Evolutionary conservation across 1,140 invertebrate genomes (phyloP), one percentile per base, ranked within the genome.

Genomic region (Camponotus pennsylvanicus): DNA sequence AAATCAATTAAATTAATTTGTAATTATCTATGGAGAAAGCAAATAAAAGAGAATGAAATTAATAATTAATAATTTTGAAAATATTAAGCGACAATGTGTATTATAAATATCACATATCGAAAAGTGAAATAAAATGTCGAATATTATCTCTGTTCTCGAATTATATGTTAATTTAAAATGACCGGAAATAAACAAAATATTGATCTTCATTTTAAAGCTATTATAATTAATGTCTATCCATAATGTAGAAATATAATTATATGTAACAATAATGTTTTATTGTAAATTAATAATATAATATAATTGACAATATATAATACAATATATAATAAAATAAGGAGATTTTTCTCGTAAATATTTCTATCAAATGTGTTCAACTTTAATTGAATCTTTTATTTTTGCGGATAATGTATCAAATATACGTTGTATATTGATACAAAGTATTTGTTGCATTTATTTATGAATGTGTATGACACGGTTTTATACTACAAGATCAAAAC

Each of bases 241-340:
- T 69, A 67, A 69, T 69, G 32, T 18, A 69, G 15, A 55, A 55
- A 42, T 13, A 64, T 49, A n/a, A 80, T 70, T 80, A 32, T 37
- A 9, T 11, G 45, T 69, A 2, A 21, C 49, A 40, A 21, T 69
- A 69, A 69, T 57, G n/a, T 27, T 70, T 80, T 42, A 80, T 70
- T 80, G 42, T 42, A 40, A 13, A 9, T 21, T 69, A 80, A 79
- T 69, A 45, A 11, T 45, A 45, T 42, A 69, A 4, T 32, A 21
- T 11, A 21, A 0, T 7, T 2, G 3, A 15, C 1, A 27, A 27
- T 27, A 27, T 27, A 27, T 27, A 27, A 27, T 27, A 27, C 27
- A 27, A 27, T 27, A 27, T 27, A 27, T n/a, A n/a, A n/a, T n/a
- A n/a, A 27, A 0, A 27, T 27, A 55, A 57, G 37, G 63, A 42